Conservation (phyloP, 2,888 invertebrate genomes). For the Dryobotodes eremita region DNA sequence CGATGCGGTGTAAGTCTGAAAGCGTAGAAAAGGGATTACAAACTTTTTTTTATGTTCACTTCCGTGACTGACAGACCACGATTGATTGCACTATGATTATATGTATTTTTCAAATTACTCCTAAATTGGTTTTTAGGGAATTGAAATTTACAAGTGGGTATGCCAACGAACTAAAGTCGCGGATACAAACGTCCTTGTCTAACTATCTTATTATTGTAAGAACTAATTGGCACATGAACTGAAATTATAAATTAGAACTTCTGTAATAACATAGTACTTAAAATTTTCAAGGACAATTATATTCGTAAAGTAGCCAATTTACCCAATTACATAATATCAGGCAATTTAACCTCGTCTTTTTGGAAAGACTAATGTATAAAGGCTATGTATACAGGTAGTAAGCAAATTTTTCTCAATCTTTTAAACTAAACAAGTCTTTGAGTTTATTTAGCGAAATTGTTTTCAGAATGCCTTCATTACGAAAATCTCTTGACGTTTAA, state of each 20-base stretch:
- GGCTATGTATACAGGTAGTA: not conserved
- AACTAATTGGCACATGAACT: not conserved
- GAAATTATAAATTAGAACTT: not conserved
- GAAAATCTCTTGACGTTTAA: conserved; percentile 33
- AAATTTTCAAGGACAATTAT: not conserved
- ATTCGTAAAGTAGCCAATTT: conserved; percentile 9
- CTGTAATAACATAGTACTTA: not conserved
- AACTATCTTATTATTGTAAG: not conserved
- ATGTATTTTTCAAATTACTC: too few species aligned
- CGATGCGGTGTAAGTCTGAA: not conserved
- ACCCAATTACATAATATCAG: conserved; percentile 15
- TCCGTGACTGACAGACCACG: not conserved
- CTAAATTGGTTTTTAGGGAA: too few species aligned
- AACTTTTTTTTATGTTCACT: not conserved
- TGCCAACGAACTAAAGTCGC: too few species aligned
- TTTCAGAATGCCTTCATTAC: conserved; percentile 48
- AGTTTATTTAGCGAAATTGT: conserved; percentile 49
- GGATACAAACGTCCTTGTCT: too few species aligned
- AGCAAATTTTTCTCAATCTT: conserved; percentile 29
- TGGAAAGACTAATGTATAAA: not conserved
- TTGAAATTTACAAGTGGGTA: too few species aligned
- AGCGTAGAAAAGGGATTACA: not conserved
- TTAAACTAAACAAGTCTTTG: conserved; percentile 29
- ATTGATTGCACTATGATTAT: too few species aligned
- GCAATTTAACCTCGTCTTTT: conserved; percentile 8